Percentiles rank a stretch among this genome's conserved stretches.
phyloP scores from a whole-genome alignment of 2,888 invertebrate species.

The Andrena fulva region DNA sequence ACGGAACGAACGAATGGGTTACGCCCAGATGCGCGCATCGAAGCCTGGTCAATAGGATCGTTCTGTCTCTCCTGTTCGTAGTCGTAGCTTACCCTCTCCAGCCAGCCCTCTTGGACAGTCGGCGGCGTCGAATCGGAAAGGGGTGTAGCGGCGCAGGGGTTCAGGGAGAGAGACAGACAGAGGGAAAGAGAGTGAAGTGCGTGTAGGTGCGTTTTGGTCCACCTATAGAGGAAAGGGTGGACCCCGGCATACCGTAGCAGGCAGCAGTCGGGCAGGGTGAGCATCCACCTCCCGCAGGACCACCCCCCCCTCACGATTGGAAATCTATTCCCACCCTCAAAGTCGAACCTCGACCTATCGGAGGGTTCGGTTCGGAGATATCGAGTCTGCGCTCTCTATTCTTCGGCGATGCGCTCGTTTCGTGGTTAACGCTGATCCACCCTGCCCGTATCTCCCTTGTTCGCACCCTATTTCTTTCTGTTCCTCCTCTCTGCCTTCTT shows the following conservation, averaged over 20 bases:
- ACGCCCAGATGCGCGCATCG: constrained; percentile 85
- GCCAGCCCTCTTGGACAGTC: constrained; percentile 59
- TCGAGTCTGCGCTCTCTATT: constrained; percentile 83
- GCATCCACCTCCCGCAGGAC: constrained; percentile 71
- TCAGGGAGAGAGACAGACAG: neutral
- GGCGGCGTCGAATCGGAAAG: constrained; percentile 69
- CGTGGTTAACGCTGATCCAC: constrained; percentile 49
- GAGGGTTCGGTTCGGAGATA: constrained; percentile 84
- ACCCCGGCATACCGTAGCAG: constrained; percentile 65
- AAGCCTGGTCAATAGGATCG: constrained; percentile 84
- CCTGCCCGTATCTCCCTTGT: constrained; percentile 52
- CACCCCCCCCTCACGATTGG: constrained; percentile 83
- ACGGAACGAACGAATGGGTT: constrained; percentile 81
- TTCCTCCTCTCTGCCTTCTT: constrained; percentile 37
- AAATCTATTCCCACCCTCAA: constrained; percentile 85
- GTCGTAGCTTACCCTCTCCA: constrained; percentile 62
- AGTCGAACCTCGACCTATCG: constrained; percentile 85
- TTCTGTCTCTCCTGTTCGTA: constrained; percentile 76
- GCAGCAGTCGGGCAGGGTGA: constrained; percentile 66
- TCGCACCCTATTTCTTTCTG: constrained; percentile 63
- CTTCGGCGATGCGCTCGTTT: constrained; percentile 60
- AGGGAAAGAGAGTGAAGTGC: constrained; percentile 72
- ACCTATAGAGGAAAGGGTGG: constrained; percentile 82
- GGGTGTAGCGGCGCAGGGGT: constrained; percentile 66
- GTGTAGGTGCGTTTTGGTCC: constrained; percentile 85